Conservation (phyloP, 2,888 invertebrate species). For the Hypena proboscidalis region DNA sequence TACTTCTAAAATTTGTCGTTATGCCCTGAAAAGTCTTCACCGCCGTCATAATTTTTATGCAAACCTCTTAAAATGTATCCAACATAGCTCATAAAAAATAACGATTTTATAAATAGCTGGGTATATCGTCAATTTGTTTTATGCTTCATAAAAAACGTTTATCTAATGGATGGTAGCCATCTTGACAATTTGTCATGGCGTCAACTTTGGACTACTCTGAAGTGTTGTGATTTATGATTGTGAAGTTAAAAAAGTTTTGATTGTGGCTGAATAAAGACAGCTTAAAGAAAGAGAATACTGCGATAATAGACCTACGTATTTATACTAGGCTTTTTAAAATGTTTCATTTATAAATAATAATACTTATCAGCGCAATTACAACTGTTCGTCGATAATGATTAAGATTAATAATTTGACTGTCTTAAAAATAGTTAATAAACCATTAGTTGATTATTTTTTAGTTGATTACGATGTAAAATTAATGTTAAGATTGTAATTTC, state of each 20-base stretch:
- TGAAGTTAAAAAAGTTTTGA: constrained; percentile 32
- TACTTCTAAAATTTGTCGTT: no score
- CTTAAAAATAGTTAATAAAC: no score
- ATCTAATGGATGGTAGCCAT: constrained; percentile 21
- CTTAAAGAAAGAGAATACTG: constrained; percentile 5
- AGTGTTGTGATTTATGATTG: constrained; percentile 31
- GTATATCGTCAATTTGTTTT: constrained; percentile 7
- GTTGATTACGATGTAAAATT: no score
- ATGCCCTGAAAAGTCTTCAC: no score
- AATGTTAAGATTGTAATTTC: no score
- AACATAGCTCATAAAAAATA: constrained; percentile 3
- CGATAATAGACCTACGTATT: constrained; percentile 8
- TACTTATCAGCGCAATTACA: no score
- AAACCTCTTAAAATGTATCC: no score
- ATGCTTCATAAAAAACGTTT: constrained; percentile 14
- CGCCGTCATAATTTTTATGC: no score
- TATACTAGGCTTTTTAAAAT: constrained; percentile 1
- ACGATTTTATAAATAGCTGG: constrained; percentile 14
- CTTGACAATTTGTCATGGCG: constrained; percentile 33
- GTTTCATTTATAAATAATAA: no score
- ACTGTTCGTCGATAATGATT: no score
- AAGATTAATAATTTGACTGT: no score
- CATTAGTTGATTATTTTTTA: no score
- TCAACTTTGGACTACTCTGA: constrained; percentile 21
- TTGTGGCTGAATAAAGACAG: constrained; percentile 17